Evolutionary conservation across 2,888 invertebrate genomes (phyloP).

Genomic region (Apomyelois bistriatella): DNA sequence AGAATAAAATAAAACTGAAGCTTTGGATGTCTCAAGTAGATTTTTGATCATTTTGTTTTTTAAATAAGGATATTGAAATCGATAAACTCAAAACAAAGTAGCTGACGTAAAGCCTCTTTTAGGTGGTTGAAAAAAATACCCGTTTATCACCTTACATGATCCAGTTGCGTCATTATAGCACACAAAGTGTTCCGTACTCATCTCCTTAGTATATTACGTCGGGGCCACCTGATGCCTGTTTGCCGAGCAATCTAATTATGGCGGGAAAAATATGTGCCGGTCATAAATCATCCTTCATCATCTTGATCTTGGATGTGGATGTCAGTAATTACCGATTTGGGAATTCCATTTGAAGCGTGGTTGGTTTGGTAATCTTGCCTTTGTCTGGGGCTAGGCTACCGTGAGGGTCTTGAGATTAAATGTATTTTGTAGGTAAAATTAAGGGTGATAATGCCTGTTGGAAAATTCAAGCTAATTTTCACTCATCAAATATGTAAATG

Average conservation of each 20-base stretch:
- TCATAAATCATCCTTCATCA: conserved; percentile 63
- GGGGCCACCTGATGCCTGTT: conserved; percentile 52
- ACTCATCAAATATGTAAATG: too few species aligned
- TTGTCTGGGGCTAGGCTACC: too few species aligned
- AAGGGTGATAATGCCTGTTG: too few species aligned
- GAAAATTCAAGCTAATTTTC: too few species aligned
- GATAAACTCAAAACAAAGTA: too few species aligned
- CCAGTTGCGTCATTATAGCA: neutral
- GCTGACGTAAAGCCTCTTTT: too few species aligned
- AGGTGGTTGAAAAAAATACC: neutral
- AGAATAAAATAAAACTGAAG: too few species aligned
- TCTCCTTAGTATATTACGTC: conserved; percentile 5
- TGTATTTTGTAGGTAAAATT: too few species aligned
- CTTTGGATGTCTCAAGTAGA: too few species aligned
- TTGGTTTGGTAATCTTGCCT: neutral
- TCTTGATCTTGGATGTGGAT: conserved; percentile 16
- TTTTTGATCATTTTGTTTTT: too few species aligned
- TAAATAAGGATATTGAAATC: too few species aligned
- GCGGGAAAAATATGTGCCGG: conserved; percentile 37
- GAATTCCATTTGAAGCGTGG: neutral
- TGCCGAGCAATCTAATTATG: conserved; percentile 47
- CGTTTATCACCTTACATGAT: neutral
- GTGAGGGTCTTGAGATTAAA: too few species aligned
- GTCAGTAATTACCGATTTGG: neutral
- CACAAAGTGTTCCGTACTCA: conserved; percentile 2